phyloP scores from a whole-genome alignment of 1,140 invertebrate species.

The Microplitis demolitor region DNA sequence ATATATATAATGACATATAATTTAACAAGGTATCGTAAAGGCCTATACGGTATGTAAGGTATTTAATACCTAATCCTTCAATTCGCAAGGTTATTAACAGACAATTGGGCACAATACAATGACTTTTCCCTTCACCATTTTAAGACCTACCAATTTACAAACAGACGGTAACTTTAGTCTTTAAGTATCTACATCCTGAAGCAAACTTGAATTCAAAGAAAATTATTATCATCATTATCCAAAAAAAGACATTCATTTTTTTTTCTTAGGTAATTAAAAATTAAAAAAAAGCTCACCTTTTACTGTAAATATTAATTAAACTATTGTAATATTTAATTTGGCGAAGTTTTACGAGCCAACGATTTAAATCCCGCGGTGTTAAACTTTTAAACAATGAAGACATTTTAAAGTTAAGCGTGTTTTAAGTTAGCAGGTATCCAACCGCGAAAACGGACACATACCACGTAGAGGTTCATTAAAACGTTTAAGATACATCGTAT shows the following conservation, averaged over 20 bases:
- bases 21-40: no score
- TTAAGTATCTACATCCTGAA: no score
- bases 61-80: background rate
- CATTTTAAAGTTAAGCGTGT: background rate
- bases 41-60: no score
- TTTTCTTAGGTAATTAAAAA: no score
- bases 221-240: no score
- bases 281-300: background rate
- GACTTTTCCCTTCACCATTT: no score
- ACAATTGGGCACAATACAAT: no score
- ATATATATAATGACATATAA: no score
- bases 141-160: no score
- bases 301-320: background rate
- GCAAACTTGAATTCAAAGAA: no score
- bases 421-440: background rate
- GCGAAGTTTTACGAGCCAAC: background rate
- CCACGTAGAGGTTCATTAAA: slow-evolving; percentile 43
- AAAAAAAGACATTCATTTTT: no score
- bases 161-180: no score
- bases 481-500: slow-evolving; percentile 48
- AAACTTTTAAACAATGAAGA: slow-evolving; percentile 7
- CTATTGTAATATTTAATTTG: background rate
- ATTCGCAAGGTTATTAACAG: background rate
- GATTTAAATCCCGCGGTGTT: slow-evolving; percentile 3
- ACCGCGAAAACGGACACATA: background rate